These are phyloP conservation scores for Gavialis gangeticus DNA, from an alignment of 2,113 vertebrate species.

Conservation along the genomic window DNA sequence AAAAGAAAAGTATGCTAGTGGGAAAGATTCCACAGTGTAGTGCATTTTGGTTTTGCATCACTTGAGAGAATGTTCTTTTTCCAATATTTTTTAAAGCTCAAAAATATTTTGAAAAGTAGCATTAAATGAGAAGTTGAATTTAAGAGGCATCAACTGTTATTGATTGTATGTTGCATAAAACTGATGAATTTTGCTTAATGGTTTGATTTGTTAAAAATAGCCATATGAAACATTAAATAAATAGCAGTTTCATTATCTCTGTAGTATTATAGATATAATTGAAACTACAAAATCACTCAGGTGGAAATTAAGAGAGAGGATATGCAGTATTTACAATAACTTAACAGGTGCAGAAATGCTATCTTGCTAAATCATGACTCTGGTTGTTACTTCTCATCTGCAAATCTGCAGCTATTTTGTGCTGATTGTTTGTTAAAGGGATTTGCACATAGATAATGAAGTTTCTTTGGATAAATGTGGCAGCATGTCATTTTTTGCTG, in stretches of 20 bases:
- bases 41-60: background rate
- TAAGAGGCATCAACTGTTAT: background rate
- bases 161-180: background rate
- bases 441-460: background rate
- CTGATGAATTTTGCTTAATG: background rate
- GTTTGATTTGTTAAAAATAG: background rate
- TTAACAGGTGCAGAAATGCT: background rate
- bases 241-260: background rate
- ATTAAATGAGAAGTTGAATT: background rate
- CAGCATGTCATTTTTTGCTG: background rate
- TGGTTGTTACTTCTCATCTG: background rate
- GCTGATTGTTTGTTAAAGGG: slow-evolving; percentile 14
- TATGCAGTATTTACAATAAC: background rate
- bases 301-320: background rate
- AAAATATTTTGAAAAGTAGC: background rate
- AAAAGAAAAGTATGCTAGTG: background rate
- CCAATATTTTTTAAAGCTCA: background rate
- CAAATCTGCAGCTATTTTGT: background rate
- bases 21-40: background rate
- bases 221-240: background rate
- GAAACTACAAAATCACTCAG: background rate
- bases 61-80: background rate
- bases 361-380: background rate
- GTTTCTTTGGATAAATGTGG: background rate
- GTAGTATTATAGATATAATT: background rate